Evolutionary conservation across 2,888 invertebrate species (phyloP), one percentile per base, ranked within the genome.

Genomic region (Orchesella flavescens): DNA sequence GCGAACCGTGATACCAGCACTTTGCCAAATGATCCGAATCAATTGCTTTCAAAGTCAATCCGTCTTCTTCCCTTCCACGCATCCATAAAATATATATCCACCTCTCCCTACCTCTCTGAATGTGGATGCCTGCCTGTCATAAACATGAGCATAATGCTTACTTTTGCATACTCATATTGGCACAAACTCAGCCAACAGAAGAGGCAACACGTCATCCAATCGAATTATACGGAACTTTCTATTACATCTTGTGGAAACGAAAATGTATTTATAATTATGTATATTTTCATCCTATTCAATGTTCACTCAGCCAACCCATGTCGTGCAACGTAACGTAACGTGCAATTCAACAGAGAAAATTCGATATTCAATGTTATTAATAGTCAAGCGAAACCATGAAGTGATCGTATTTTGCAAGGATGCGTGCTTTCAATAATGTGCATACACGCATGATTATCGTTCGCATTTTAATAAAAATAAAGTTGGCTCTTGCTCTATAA

Each of bases 1-100:
- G 65, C 65, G 44, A 69, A 21, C 69, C 69, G 49, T 72, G 81
- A 81, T 81, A 81, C 71, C 76, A 73, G 78, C 78, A 83, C 83
- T 83, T 83, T 83, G 78, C 78, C 83, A 83, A 83, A 83, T 83
- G 83, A 83, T 83, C 74, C 83, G 83, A 83, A 78, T 83, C 83
- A 83, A 83, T 83, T 83, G 83, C 83, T 68, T 78, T 76, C 72
- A 73, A 74, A 83, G 83, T 79, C 78, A 79, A 73, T 83, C 73
- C 77, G 76, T 83, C 83, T 83, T 83, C 65, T 72, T 75, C 59
- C 74, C 63, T 82, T 55, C 68, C 66, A 73, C 55, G 55, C 66
- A 75, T 75, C 74, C 75, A 81, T 75, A 81, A 75, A 74, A 80
- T 79, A 82, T 83, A 71, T 69, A 61, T 71, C 66, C 46, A 57